Evolutionary conservation across 2,797 vertebrate genomes (phyloP).

Genomic region (Trachops cirrhosus): DNA sequence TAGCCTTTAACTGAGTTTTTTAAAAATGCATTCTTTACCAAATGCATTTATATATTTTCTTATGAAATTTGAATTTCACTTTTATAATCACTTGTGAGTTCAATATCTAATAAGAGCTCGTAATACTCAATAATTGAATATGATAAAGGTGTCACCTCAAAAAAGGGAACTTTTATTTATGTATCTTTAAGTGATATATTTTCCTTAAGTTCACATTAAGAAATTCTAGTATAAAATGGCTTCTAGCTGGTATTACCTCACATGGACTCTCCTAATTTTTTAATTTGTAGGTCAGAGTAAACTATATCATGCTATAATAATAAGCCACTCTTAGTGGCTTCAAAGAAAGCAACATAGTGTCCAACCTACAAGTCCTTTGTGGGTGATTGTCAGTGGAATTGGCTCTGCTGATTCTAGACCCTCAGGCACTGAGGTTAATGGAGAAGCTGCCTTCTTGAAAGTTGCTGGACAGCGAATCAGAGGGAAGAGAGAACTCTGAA

Average conservation of each 20-base stretch:
- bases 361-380: neutral
- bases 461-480: neutral
- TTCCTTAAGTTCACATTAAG: neutral
- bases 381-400: neutral
- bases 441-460: neutral
- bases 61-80: slow-evolving; percentile 2
- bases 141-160: neutral
- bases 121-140: neutral
- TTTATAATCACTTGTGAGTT: neutral
- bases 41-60: neutral
- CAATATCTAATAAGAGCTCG: neutral
- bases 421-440: neutral
- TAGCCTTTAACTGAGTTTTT: neutral
- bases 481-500: neutral
- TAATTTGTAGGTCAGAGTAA: neutral
- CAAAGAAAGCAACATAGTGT: neutral
- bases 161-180: neutral
- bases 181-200: neutral
- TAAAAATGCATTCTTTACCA: neutral
- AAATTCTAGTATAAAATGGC: neutral
- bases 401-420: neutral
- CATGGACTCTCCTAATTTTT: neutral
- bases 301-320: neutral
- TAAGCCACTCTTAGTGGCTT: neutral
- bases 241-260: neutral